phyloP scores from a whole-genome alignment of 1,140 invertebrate genomes.

The Polypedilum pembai region DNA sequence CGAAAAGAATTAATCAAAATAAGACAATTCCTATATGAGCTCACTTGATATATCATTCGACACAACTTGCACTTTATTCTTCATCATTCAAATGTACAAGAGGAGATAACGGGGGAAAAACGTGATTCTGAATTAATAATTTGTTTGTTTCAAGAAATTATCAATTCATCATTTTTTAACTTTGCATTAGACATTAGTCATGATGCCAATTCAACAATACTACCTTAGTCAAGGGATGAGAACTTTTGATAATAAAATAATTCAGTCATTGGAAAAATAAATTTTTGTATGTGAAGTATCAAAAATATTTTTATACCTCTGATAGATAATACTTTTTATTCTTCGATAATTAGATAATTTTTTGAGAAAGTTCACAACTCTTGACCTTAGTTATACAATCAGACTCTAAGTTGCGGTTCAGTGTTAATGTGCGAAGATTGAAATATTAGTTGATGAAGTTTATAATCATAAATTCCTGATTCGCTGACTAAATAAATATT shows the following conservation, averaged over 20 bases:
- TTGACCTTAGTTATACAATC: too few relatives aligned
- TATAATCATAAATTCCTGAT: too few relatives aligned
- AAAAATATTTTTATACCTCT: too few relatives aligned
- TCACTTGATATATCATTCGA: background rate
- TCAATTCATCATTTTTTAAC: background rate
- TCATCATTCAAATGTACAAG: background rate
- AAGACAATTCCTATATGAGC: background rate
- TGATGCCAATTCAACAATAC: background rate
- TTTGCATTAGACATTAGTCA: background rate
- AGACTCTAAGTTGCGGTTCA: background rate
- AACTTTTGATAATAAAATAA: too few relatives aligned
- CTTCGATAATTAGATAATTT: too few relatives aligned
- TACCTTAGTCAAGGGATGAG: background rate
- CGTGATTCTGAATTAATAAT: slow-evolving; percentile 7
- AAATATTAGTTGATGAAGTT: background rate
- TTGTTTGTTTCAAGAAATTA: slow-evolving; percentile 19
- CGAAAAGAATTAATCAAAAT: slow-evolving; percentile 8
- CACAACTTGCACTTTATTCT: background rate
- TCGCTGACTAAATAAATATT: too few relatives aligned
- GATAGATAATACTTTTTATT: too few relatives aligned
- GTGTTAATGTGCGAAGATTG: background rate
- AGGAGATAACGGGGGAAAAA: background rate
- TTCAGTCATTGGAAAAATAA: too few relatives aligned
- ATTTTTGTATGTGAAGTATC: too few relatives aligned
- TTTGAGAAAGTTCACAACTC: too few relatives aligned